phyloP scores from a whole-genome alignment of 2,113 vertebrate species.

The Arvicanthis niloticus region DNA sequence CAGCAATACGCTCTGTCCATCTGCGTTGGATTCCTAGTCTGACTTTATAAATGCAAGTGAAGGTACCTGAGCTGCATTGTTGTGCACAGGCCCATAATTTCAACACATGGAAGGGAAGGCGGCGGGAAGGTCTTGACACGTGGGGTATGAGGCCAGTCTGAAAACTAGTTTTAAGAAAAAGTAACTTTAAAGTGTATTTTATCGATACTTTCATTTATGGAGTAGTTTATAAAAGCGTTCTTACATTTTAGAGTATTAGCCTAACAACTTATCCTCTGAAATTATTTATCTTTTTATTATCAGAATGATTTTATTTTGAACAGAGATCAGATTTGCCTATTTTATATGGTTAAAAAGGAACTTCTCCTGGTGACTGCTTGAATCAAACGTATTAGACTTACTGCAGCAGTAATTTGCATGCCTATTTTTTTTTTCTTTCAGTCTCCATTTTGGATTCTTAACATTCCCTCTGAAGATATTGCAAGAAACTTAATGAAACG shows the following conservation, averaged over 20 bases:
- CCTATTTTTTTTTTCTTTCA: conserved; percentile 81
- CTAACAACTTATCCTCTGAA: background rate
- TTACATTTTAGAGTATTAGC: background rate
- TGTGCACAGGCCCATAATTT: background rate
- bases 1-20: background rate
- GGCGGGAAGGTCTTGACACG: background rate
- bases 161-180: background rate
- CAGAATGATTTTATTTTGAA: conserved; percentile 28
- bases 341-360: conserved; percentile 8
- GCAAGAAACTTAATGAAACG: conserved; percentile 93
- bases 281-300: background rate
- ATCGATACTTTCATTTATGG: background rate
- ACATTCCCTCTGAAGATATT: conserved; percentile 93
- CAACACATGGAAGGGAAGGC: background rate
- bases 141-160: background rate
- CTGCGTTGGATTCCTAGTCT: background rate
- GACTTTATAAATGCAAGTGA: background rate
- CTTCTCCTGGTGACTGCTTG: background rate
- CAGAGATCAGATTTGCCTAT: background rate
- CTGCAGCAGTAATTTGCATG: conserved; percentile 24
- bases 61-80: background rate
- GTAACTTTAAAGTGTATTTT: conserved; percentile 36
- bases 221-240: conserved; percentile 39
- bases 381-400: background rate
- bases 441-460: conserved; percentile 97